Evolutionary conservation across 2,797 vertebrate species (phyloP).

Genomic region (Lithobates pipiens): DNA sequence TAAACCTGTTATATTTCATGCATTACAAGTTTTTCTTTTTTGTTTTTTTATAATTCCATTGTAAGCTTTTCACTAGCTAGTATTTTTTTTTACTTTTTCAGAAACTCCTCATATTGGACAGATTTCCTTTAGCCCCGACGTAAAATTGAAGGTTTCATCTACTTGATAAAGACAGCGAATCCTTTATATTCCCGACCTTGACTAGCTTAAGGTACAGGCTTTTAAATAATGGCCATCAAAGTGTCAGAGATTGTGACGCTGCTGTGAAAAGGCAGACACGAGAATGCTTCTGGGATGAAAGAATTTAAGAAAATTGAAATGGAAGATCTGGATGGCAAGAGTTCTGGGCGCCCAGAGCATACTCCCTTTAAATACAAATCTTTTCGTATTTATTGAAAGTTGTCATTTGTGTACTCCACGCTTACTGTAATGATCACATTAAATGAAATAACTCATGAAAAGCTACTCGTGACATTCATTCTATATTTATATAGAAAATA

Average conservation of each 20-base stretch:
- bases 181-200: conserved; percentile 2
- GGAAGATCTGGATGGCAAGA: background rate
- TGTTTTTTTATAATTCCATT: too few species aligned
- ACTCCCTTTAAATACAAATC: too few species aligned
- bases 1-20: too few species aligned
- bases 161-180: background rate
- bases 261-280: background rate
- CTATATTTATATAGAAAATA: too few species aligned
- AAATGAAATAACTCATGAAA: too few species aligned
- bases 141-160: background rate
- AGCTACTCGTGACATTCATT: too few species aligned
- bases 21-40: too few species aligned
- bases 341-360: background rate
- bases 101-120: background rate
- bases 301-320: background rate
- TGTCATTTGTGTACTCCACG: too few species aligned
- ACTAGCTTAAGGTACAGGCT: conserved; percentile 19
- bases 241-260: background rate
- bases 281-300: conserved; percentile 10
- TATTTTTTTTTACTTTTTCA: too few species aligned
- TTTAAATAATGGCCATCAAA: conserved; percentile 29
- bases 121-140: background rate
- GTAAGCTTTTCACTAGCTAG: too few species aligned
- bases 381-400: too few species aligned
- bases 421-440: too few species aligned